These are phyloP conservation scores for Cynopterus brachyotis DNA, from an alignment of 2,113 vertebrate species.

Conservation along the genomic window DNA sequence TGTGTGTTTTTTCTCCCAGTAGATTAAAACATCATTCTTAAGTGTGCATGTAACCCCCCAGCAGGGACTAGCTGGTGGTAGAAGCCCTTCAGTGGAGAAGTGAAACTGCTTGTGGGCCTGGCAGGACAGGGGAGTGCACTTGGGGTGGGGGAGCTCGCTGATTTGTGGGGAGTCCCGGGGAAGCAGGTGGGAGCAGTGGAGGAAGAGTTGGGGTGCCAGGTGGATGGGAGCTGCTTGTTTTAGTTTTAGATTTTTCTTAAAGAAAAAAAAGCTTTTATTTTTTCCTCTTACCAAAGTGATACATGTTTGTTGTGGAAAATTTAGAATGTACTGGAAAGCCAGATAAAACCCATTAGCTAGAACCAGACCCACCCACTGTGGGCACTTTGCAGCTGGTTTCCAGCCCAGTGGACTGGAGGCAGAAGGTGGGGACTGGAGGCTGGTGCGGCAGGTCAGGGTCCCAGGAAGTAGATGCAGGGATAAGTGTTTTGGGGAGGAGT, in stretches of 20 bases:
- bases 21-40: neutral
- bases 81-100: conserved; percentile 1
- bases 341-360: neutral
- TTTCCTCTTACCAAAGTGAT: neutral
- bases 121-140: neutral
- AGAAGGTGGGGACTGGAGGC: neutral
- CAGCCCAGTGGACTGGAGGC: neutral
- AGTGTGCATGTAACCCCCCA: neutral
- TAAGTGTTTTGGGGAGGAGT: neutral
- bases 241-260: conserved; percentile 25
- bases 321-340: neutral
- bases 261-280: neutral
- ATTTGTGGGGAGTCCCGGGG: neutral
- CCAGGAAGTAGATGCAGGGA: neutral
- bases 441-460: neutral
- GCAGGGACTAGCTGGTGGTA: neutral
- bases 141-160: neutral
- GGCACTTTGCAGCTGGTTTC: neutral
- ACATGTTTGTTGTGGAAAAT: neutral
- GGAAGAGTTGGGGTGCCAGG: neutral
- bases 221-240: neutral
- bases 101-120: neutral
- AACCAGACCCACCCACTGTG: neutral
- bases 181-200: neutral
- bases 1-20: neutral